Conservation (phyloP, 2,797 vertebrate genomes). For the Urophycis tenuis region DNA sequence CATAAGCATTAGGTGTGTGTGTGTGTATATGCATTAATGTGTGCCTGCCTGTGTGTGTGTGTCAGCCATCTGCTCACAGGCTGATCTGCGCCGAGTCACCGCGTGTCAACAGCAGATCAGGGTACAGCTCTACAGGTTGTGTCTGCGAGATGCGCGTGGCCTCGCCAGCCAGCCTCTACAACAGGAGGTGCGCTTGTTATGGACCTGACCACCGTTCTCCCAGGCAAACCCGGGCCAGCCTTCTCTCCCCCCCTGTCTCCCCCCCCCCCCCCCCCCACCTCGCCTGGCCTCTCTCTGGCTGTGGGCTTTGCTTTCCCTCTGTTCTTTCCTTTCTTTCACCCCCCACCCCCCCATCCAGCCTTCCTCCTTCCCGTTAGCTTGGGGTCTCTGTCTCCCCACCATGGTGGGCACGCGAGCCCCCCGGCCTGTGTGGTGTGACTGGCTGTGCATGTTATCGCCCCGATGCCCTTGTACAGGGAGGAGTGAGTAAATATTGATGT, state of each 20-base stretch:
- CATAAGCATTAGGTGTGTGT: not conserved
- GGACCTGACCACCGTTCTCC: slow-evolving; percentile 24
- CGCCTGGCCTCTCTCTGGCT: not conserved
- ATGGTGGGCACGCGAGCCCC: slow-evolving; percentile 8
- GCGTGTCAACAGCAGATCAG: slow-evolving; percentile 50
- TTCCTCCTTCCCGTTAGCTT: not conserved
- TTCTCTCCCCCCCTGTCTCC: not conserved
- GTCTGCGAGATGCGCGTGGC: slow-evolving; percentile 58
- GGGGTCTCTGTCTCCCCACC: not conserved
- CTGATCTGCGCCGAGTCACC: slow-evolving; percentile 35
- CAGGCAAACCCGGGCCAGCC: not conserved
- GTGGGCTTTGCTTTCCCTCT: not conserved
- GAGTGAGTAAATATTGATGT: slow-evolving; percentile 44
- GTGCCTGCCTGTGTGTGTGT: slow-evolving; percentile 1
- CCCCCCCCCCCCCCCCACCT: not conserved
- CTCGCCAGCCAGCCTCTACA: slow-evolving; percentile 43
- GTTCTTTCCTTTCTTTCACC: not conserved
- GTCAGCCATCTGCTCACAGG: slow-evolving; percentile 48
- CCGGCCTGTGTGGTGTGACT: slow-evolving; percentile 20
- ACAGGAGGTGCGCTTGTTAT: slow-evolving; percentile 36
- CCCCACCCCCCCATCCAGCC: too few relatives aligned
- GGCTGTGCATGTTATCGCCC: slow-evolving; percentile 24
- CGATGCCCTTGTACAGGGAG: slow-evolving; percentile 18
- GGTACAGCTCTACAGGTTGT: slow-evolving; percentile 45
- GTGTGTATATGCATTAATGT: not conserved